Conservation (phyloP, 1,140 invertebrate species). For the Araneus ventricosus region DNA sequence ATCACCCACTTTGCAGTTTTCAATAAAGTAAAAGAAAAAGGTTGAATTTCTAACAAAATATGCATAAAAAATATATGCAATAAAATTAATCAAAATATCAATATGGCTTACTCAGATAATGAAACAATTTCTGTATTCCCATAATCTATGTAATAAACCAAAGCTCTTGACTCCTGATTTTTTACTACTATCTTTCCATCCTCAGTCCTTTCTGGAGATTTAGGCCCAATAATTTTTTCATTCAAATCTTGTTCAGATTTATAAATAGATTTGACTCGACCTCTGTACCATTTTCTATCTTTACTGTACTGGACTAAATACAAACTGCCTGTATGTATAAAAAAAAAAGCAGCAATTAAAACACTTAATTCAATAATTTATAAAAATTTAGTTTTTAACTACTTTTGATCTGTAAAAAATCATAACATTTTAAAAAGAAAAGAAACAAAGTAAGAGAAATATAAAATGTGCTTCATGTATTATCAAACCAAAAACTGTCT, state of each 20-base stretch:
- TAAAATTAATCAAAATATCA: slow-evolving; percentile 17
- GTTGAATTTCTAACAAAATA: too few species aligned
- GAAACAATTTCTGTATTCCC: slow-evolving; percentile 81
- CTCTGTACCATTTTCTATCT: slow-evolving; percentile 81
- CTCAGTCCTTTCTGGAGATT: background rate
- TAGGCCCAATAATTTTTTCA: background rate
- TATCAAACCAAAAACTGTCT: too few species aligned
- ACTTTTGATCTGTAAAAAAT: too few species aligned
- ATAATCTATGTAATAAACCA: slow-evolving; percentile 82
- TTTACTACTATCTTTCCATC: background rate
- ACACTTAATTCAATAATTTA: too few species aligned
- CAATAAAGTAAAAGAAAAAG: too few species aligned
- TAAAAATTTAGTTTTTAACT: too few species aligned
- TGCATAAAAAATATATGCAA: background rate
- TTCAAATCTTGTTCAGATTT: background rate
- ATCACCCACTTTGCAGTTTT: too few species aligned
- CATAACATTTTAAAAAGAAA: too few species aligned
- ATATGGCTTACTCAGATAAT: slow-evolving; percentile 20
- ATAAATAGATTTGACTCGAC: slow-evolving; percentile 77
- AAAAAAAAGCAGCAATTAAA: background rate
- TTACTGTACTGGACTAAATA: slow-evolving; percentile 80
- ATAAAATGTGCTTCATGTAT: too few species aligned
- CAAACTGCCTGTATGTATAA: slow-evolving; percentile 79
- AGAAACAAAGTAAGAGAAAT: too few species aligned
- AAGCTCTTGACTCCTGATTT: background rate